Base-by-base conservation (phyloP, 2,888 invertebrate genomes). In the Artemia sinica region DNA sequence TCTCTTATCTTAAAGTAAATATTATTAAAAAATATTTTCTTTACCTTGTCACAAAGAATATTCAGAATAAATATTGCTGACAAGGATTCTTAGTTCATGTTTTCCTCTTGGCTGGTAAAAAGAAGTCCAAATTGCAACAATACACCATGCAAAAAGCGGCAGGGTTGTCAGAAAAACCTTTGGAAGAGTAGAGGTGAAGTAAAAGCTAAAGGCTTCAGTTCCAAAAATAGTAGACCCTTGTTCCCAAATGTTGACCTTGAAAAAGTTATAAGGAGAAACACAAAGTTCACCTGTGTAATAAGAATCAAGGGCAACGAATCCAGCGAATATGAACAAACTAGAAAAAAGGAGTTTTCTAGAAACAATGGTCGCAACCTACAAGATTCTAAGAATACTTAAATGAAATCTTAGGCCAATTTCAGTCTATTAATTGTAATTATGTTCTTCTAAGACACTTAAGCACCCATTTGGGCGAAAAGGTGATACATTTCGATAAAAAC, bases 181-280 rank as follows among this genome's bases (percentile, higher is more conserved):
- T n/a, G 63, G 63, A 10, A 58, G n/a, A 28, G 63, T 58, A 18
- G 14, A 28, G 8, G n/a, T 28, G 28, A 58, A 58, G 63, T 18
- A 58, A 28, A 58, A 58, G 14, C 14, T 58, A 28, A 58, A 11
- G 10, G 63, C 63, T 58, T 58, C 63, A n/a, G 63, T 58, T 58
- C 63, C 63, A 58, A 58, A 58, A 8, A 10, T 58, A 10, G 63
- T 18, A n/a, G 63, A 58, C 28, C 63, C 63, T 58, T 58, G 63
- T n/a, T 58, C 63, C 63, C 63, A 58, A 28, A 58, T 9, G 63
- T 58, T 58, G 10, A 58, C 10, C 10, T 58, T 58, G 63, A 58
- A 58, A 28, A 58, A 58, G 14, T 18, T 58, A 28, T 58, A 58
- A n/a, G 63, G 10, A 8, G 63, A n/a, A 28, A 58, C n/a, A 9